A percentile compares a stretch with the other conserved stretches of the same genome.
phyloP scores from a whole-genome alignment of 2,113 vertebrate species.

The Stegostoma tigrinum region DNA sequence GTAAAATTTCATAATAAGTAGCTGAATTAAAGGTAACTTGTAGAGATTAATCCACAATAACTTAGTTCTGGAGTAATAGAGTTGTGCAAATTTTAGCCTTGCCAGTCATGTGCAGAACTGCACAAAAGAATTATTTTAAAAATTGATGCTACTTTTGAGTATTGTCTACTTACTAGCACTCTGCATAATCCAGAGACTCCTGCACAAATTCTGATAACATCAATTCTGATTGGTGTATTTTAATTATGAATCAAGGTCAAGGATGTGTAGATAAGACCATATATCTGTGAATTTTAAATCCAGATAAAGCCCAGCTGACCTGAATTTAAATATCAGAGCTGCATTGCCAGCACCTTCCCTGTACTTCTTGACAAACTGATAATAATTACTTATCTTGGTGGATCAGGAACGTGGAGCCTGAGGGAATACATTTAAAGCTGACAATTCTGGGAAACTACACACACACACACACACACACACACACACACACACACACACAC shows the following conservation, averaged over 20 bases:
- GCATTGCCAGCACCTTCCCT: neutral
- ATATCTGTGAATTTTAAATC: neutral
- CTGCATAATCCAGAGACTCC: neutral
- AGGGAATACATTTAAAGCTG: neutral
- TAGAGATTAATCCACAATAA: too few relatives aligned
- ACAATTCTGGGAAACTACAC: slow-evolving; percentile 20
- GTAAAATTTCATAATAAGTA: too few relatives aligned
- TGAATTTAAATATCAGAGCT: neutral
- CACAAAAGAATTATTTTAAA: too few relatives aligned
- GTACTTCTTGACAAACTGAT: neutral
- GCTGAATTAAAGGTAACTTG: too few relatives aligned
- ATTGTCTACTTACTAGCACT: neutral
- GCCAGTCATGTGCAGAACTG: too few relatives aligned
- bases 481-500: neutral
- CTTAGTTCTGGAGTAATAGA: too few relatives aligned
- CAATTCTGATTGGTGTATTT: neutral
- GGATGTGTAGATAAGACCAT: neutral
- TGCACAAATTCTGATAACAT: neutral
- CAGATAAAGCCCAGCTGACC: neutral
- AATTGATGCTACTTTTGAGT: neutral
- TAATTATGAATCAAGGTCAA: neutral
- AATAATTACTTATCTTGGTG: neutral
- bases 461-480: neutral
- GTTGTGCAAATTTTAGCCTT: too few relatives aligned
- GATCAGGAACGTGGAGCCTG: neutral